phyloP scores from a whole-genome alignment of 64 coral and sea anemone species.

The Anthopleura sola region DNA sequence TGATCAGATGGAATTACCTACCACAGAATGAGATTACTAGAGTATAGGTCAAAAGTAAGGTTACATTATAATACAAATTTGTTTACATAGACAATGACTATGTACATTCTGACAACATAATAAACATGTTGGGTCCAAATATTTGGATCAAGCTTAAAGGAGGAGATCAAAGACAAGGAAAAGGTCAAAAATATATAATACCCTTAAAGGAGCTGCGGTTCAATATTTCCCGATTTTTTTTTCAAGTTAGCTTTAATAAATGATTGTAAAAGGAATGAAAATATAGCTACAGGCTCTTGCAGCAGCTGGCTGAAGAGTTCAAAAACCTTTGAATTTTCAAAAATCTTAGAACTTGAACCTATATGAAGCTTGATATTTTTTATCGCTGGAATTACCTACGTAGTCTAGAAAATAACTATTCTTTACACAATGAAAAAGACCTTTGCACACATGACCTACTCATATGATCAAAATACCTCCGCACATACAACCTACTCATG shows the following conservation, averaged over 20 bases:
- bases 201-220: neutral
- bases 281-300: too few species aligned
- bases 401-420: too few species aligned
- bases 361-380: too few species aligned
- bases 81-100: neutral
- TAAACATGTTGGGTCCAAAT: neutral
- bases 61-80: neutral
- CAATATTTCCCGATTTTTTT: neutral
- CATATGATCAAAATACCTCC: too few species aligned
- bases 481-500: too few species aligned
- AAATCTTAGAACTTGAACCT: too few species aligned
- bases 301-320: too few species aligned
- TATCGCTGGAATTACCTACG: too few species aligned
- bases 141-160: neutral
- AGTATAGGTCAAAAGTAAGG: slow-evolving; percentile 4
- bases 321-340: too few species aligned
- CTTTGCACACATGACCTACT: too few species aligned
- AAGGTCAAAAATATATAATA: neutral
- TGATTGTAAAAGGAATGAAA: neutral
- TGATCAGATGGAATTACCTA: neutral
- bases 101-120: neutral
- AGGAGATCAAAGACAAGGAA: neutral
- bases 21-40: slow-evolving; percentile 2
- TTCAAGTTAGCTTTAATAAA: neutral
- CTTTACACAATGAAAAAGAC: too few species aligned